phyloP scores from a whole-genome alignment of 2,797 vertebrate genomes.

The Bradypodion ventrale region DNA sequence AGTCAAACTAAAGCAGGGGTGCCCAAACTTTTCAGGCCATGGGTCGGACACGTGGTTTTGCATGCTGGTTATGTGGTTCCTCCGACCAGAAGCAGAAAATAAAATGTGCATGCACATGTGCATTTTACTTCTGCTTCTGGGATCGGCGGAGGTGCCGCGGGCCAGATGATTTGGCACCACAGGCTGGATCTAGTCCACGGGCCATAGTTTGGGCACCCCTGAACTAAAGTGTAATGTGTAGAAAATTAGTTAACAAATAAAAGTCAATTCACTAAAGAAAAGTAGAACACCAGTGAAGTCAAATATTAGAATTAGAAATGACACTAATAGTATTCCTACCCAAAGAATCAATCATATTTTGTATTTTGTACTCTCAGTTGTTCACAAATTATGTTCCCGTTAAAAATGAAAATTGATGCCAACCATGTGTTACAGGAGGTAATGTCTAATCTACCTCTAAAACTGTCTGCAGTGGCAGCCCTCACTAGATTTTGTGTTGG shows the following conservation, averaged over 20 bases:
- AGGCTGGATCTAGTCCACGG: too few relatives aligned
- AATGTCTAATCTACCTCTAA: neutral
- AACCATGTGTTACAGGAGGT: too few relatives aligned
- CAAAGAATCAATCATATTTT: neutral
- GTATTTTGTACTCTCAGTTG: neutral
- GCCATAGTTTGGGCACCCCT: too few relatives aligned
- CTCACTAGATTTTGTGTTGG: neutral
- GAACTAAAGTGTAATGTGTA: slow-evolving; percentile 4
- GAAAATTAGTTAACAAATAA: slow-evolving; percentile 6
- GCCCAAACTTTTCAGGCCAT: too few relatives aligned
- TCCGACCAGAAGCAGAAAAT: too few relatives aligned
- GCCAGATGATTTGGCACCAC: too few relatives aligned
- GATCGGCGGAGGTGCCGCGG: too few relatives aligned
- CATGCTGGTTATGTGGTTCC: too few relatives aligned
- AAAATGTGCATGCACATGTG: too few relatives aligned
- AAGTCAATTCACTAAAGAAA: neutral
- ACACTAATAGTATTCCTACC: neutral
- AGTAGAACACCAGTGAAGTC: neutral
- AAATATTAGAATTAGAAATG: slow-evolving; percentile 8
- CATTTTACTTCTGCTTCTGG: too few relatives aligned
- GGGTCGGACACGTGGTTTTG: too few relatives aligned
- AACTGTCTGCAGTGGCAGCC: neutral
- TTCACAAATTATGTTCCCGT: neutral
- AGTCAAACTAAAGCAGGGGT: too few relatives aligned
- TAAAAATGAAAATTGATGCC: neutral